A percentile compares a stretch with the other conserved stretches of the same genome.
Conservation (phyloP, 1,140 invertebrate species). For the Diachasma alloeum region DNA sequence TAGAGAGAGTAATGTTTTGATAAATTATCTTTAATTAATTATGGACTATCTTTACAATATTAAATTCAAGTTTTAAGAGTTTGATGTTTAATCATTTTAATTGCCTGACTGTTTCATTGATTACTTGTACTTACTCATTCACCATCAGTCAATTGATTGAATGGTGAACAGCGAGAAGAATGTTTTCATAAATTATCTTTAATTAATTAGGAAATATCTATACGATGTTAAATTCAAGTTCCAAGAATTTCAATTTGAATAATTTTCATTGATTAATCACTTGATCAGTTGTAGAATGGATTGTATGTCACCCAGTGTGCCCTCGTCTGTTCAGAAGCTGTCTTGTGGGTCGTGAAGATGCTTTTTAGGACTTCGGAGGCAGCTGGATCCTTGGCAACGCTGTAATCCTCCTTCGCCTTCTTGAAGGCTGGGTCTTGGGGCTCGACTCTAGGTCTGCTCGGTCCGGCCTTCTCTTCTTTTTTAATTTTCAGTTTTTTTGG, state of each 20-base stretch:
- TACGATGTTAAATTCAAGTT: not conserved
- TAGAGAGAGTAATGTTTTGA: not conserved
- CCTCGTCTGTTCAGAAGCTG: constrained; percentile 83
- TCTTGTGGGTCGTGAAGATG: constrained; percentile 90
- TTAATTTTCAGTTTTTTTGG: constrained; percentile 48
- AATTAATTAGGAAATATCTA: not conserved
- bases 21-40: not conserved
- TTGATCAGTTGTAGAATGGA: constrained; percentile 86
- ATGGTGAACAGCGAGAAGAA: not conserved
- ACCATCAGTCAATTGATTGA: not conserved
- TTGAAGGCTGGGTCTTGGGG: constrained; percentile 75
- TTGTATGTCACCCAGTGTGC: constrained; percentile 99
- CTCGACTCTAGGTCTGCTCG: constrained; percentile 47
- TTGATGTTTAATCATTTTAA: too few relatives aligned
- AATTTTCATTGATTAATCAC: too few relatives aligned
- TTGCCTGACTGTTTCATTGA: too few relatives aligned
- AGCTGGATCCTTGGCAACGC: constrained; percentile 91
- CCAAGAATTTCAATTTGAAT: too few relatives aligned
- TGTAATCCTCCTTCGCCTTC: constrained; percentile 81
- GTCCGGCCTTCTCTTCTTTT: constrained; percentile 43
- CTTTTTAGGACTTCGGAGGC: constrained; percentile 93
- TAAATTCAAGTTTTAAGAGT: not conserved
- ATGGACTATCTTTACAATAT: not conserved
- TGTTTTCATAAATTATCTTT: not conserved
- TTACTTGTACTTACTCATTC: too few relatives aligned